A percentile compares a stretch with the other conserved stretches of the same genome.
Evolutionary conservation across 2,888 invertebrate species (phyloP).

Genomic region (Strigamia crassipes): DNA sequence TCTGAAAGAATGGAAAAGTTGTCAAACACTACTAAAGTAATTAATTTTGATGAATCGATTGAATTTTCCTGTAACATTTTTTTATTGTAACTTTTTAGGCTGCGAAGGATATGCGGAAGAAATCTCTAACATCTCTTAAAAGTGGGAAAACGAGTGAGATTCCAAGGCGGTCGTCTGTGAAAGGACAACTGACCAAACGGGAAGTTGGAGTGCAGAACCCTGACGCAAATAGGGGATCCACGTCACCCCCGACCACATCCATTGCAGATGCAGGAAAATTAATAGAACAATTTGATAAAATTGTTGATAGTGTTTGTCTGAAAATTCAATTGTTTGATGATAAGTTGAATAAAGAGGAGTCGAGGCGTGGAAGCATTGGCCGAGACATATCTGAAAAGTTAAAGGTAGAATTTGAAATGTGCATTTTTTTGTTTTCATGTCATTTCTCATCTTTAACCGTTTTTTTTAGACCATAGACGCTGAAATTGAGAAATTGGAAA

Average conservation of each 20-base stretch:
- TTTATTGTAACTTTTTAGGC: not conserved
- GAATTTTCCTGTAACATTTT: not conserved
- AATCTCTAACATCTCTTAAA: not conserved
- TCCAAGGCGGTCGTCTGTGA: not conserved
- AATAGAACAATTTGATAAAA: conserved; percentile 34
- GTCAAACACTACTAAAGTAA: conserved; percentile 28
- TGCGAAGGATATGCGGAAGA: not conserved
- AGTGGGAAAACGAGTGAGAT: conserved; percentile 6
- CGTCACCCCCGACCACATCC: not conserved
- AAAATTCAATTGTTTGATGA: conserved; percentile 45
- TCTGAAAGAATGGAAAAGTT: not conserved
- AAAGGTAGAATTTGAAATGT: conserved; percentile 7
- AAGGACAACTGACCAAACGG: not conserved
- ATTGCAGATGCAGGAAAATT: not conserved
- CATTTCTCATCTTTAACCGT: not conserved
- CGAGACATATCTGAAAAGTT: conserved; percentile 36
- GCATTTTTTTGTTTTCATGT: not conserved
- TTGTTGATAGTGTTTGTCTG: not conserved
- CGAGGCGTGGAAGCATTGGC: not conserved
- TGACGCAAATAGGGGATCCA: not conserved
- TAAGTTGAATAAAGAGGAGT: conserved; percentile 37
- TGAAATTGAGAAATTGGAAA: conserved; percentile 48
- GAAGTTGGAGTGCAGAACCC: not conserved
- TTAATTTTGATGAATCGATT: too few species aligned
- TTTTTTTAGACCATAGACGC: conserved; percentile 48